Conservation (phyloP, 2,888 invertebrate genomes). For the Hirtodrosophila confusa region DNA sequence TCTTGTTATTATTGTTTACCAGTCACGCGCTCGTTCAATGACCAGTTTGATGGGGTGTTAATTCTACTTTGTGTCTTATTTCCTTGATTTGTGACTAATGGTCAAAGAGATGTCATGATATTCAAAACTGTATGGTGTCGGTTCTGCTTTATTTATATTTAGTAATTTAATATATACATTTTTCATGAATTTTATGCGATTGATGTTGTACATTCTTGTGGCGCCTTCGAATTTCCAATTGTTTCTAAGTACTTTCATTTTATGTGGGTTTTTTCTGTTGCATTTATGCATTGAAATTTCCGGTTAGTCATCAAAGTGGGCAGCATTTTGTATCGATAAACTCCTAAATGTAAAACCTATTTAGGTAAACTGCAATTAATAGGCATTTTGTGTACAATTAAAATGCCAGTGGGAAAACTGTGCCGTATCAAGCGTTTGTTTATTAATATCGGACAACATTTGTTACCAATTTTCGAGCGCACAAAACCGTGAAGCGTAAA, state of each 20-base stretch:
- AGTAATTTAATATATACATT: too few species aligned
- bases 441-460: conserved; percentile 18
- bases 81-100: conserved; percentile 14
- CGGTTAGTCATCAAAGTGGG: conserved; percentile 32
- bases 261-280: conserved; percentile 7
- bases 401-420: background rate
- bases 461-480: conserved; percentile 17
- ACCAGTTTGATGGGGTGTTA: conserved; percentile 36
- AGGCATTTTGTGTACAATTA: conserved; percentile 5
- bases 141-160: too few species aligned
- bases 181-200: too few species aligned
- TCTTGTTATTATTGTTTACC: conserved; percentile 22
- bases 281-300: conserved; percentile 14
- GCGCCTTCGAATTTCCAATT: background rate
- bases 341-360: background rate
- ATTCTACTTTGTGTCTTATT: conserved; percentile 18
- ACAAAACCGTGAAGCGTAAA: conserved; percentile 30
- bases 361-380: conserved; percentile 11
- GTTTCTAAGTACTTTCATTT: background rate
- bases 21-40: conserved; percentile 45
- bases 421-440: conserved; percentile 2
- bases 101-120: background rate
- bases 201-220: too few species aligned
- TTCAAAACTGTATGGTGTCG: too few species aligned
- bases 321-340: conserved; percentile 7